Conservation (phyloP, 2,888 invertebrate genomes). For the Sarcophaga variegata region DNA sequence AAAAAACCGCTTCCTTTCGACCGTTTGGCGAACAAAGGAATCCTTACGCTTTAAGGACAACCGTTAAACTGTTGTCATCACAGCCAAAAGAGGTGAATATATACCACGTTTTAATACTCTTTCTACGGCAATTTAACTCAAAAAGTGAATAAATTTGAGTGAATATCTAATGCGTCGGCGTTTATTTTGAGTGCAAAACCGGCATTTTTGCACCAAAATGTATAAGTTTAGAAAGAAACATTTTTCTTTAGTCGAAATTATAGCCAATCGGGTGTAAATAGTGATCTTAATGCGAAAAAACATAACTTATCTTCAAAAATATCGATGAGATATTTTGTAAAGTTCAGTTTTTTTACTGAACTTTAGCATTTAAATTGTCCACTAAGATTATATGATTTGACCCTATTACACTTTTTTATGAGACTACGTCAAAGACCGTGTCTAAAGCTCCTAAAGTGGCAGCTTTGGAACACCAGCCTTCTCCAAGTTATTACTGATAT, state of each 20-base stretch:
- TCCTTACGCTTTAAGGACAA: conserved; percentile 39
- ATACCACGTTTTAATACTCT: conserved; percentile 33
- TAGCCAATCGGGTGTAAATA: too few relatives aligned
- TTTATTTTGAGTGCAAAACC: conserved; percentile 34
- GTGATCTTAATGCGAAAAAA: too few relatives aligned
- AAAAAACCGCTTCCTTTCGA: not conserved
- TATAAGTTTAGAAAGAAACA: not conserved
- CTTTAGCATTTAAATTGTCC: too few relatives aligned
- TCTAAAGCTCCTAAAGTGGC: too few relatives aligned
- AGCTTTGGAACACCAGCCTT: too few relatives aligned
- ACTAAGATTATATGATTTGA: too few relatives aligned
- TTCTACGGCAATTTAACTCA: not conserved
- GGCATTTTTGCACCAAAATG: conserved; percentile 26
- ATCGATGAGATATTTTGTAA: too few relatives aligned
- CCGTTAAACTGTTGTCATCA: conserved; percentile 55
- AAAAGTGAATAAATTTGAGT: conserved; percentile 13
- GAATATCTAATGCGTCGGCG: conserved; percentile 13
- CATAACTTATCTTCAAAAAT: too few relatives aligned
- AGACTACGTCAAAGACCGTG: too few relatives aligned
- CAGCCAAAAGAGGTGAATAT: conserved; percentile 57
- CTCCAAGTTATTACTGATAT: too few relatives aligned
- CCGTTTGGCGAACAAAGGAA: not conserved
- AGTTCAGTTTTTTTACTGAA: too few relatives aligned
- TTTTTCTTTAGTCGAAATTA: not conserved
- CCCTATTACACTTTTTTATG: too few relatives aligned